phyloP scores from a whole-genome alignment of 2,113 vertebrate species.

The Perca flavescens region DNA sequence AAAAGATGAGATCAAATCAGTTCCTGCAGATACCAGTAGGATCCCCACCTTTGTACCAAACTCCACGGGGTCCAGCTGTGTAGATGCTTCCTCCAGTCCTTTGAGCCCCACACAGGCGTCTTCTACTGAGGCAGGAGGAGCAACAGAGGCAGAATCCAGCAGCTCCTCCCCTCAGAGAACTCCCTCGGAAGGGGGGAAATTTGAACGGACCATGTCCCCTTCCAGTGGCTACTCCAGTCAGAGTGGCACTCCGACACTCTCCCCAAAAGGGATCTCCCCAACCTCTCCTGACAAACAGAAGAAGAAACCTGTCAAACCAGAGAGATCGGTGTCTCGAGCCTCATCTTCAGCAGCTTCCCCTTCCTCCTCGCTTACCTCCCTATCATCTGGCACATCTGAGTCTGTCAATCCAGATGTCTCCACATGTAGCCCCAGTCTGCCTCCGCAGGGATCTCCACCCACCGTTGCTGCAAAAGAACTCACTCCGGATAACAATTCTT shows the following conservation, averaged over 20 bases:
- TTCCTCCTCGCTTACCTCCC: constrained; percentile 91
- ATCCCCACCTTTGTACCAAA: constrained; percentile 27
- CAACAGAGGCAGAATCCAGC: constrained; percentile 76
- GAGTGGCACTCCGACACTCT: constrained; percentile 93
- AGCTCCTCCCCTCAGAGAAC: constrained; percentile 80
- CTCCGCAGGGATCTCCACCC: constrained; percentile 26
- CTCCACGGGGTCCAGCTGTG: constrained; percentile 52
- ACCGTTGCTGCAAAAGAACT: constrained; percentile 37
- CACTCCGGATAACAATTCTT: constrained; percentile 13
- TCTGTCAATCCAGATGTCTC: constrained; percentile 67
- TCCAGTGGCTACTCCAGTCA: constrained; percentile 99
- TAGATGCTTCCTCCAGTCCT: constrained; percentile 57
- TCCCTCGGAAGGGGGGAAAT: constrained; percentile 71
- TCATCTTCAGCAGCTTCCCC: constrained; percentile 87
- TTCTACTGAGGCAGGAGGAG: constrained; percentile 44
- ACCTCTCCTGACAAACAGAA: constrained; percentile 85
- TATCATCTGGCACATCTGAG: constrained; percentile 89
- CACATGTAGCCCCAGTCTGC: constrained; percentile 49
- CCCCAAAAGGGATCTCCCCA: constrained; percentile 86
- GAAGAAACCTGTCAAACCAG: constrained; percentile 88
- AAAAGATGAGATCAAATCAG: constrained; percentile 70
- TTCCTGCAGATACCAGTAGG: constrained; percentile 22
- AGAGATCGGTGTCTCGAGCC: constrained; percentile 84
- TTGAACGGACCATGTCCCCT: constrained; percentile 93
- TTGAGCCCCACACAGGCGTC: constrained; percentile 63